Percentiles rank a stretch among this genome's conserved stretches.
These are phyloP conservation scores for Chaitophorus viminalis DNA, from an alignment of 2,888 invertebrate species.

Conservation along the genomic window DNA sequence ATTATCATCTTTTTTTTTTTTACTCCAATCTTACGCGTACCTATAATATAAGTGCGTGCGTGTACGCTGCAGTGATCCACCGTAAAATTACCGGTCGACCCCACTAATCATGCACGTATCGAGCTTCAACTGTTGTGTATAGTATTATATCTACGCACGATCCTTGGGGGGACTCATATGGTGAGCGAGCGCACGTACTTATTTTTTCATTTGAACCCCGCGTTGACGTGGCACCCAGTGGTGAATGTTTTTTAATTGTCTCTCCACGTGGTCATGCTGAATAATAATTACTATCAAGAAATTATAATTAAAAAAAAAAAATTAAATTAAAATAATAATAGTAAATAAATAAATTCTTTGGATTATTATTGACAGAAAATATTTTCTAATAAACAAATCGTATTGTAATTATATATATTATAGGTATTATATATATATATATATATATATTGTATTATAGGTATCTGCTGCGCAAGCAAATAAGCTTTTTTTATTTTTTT, in stretches of 20 bases:
- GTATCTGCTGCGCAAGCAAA: slow-evolving; percentile 27
- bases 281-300: slow-evolving; percentile 1
- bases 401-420: background rate
- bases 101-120: background rate
- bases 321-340: background rate
- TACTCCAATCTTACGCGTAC: background rate
- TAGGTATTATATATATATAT: too few species aligned
- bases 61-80: background rate
- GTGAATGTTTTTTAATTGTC: slow-evolving; percentile 27
- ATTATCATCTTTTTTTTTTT: slow-evolving; percentile 17
- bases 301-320: slow-evolving; percentile 40
- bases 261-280: background rate
- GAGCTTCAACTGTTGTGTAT: background rate
- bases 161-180: slow-evolving; percentile 1
- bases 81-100: slow-evolving; percentile 35
- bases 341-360: background rate
- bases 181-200: background rate
- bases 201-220: slow-evolving; percentile 26
- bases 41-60: background rate
- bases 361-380: slow-evolving; percentile 29
- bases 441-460: too few species aligned
- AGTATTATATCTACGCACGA: too few species aligned
- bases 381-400: slow-evolving; percentile 29
- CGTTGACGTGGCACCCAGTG: slow-evolving; percentile 31
- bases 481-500: background rate